phyloP scores from a whole-genome alignment of 2,888 invertebrate species.

The Drosophila melanocephala region DNA sequence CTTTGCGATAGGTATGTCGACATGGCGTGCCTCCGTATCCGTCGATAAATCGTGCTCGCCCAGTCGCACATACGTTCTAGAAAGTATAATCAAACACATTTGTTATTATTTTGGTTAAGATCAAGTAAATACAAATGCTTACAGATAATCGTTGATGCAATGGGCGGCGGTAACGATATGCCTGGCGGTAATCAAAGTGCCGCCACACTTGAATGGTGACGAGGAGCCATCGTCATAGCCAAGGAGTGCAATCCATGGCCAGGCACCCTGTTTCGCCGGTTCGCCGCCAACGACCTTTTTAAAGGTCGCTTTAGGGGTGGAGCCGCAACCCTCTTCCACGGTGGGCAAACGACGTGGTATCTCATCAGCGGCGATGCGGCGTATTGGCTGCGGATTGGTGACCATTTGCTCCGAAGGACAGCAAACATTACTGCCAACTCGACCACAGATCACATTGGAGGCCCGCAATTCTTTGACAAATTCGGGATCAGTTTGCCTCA shows the following conservation, averaged over 20 bases:
- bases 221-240: slow-evolving; percentile 88
- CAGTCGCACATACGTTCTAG: slow-evolving; percentile 87
- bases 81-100: not conserved
- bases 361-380: slow-evolving; percentile 28
- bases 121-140: slow-evolving; percentile 38
- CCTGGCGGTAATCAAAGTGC: slow-evolving; percentile 85
- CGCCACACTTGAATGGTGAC: slow-evolving; percentile 86
- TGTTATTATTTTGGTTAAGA: not conserved
- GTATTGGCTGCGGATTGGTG: slow-evolving; percentile 24
- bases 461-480: slow-evolving; percentile 71
- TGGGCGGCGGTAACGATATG: slow-evolving; percentile 90
- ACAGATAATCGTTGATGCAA: slow-evolving; percentile 82
- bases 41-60: slow-evolving; percentile 91
- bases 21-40: slow-evolving; percentile 87
- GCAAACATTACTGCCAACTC: slow-evolving; percentile 70
- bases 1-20: slow-evolving; percentile 88
- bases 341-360: slow-evolving; percentile 78
- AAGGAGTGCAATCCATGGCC: slow-evolving; percentile 92
- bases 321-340: slow-evolving; percentile 88
- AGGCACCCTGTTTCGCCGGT: slow-evolving; percentile 89
- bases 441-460: slow-evolving; percentile 79
- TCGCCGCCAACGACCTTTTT: slow-evolving; percentile 91
- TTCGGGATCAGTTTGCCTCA: slow-evolving; percentile 65
- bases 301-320: slow-evolving; percentile 86
- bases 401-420: slow-evolving; percentile 69